Conservation (phyloP, 2,797 vertebrate species). For the Urophycis tenuis region DNA sequence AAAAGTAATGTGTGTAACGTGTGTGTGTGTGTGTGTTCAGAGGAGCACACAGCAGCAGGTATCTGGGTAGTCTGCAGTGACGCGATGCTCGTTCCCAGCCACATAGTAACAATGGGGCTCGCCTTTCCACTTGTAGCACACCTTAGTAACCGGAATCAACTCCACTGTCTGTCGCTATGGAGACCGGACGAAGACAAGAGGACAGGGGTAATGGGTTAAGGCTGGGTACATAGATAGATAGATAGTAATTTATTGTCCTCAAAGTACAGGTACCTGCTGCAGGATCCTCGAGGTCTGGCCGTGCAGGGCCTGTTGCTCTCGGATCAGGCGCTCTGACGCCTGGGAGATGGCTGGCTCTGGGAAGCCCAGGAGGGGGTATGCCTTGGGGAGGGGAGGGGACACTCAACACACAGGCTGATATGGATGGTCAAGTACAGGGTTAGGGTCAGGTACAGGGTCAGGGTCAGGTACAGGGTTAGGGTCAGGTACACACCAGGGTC, state of each 20-base stretch:
- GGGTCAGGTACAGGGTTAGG: too few relatives aligned
- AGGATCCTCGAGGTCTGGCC: slow-evolving; percentile 57
- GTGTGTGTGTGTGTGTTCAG: slow-evolving; percentile 38
- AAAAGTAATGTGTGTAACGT: too few relatives aligned
- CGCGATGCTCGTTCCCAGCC: slow-evolving; percentile 68
- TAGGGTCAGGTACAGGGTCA: too few relatives aligned
- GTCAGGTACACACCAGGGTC: neutral
- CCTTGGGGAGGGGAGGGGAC: slow-evolving; percentile 44
- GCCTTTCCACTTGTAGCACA: slow-evolving; percentile 71
- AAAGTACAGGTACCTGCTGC: slow-evolving; percentile 61
- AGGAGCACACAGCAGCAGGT: slow-evolving; percentile 72
- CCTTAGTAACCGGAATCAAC: slow-evolving; percentile 72
- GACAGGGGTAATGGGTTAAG: neutral
- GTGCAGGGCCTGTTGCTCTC: slow-evolving; percentile 59
- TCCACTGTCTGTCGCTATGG: slow-evolving; percentile 73
- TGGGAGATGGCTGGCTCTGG: slow-evolving; percentile 51
- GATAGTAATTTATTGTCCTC: neutral
- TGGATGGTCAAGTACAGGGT: neutral
- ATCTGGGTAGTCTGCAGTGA: slow-evolving; percentile 66
- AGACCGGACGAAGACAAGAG: neutral
- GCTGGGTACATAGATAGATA: neutral
- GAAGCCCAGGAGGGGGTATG: slow-evolving; percentile 63
- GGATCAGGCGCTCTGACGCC: slow-evolving; percentile 60
- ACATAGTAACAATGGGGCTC: slow-evolving; percentile 59
- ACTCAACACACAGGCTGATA: neutral